Base-by-base conservation (phyloP, 2,888 invertebrate species). In the Bombyx huttoni region DNA sequence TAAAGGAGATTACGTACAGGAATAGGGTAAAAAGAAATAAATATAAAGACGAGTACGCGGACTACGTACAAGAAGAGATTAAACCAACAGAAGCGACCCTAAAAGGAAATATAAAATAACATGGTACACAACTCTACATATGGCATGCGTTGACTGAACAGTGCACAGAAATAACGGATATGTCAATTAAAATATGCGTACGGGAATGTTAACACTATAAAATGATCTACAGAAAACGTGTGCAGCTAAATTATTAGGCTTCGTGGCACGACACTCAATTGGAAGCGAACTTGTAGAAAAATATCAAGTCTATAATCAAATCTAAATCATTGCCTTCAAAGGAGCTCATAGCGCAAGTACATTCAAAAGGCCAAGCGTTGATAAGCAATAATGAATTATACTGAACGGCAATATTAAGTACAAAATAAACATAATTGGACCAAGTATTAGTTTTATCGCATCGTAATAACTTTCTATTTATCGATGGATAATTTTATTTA, bases 1-100 rank as follows among this genome's bases (percentile, higher is more conserved):
- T 66, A 58, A 14, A 58, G 65, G 71, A 70, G 66, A 70, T 75
- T 74, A 74, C 66, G 74, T 68, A 50, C 35, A 62, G 68, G 68
- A 58, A 58, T 52, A 63, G 69, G 66, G 54, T 34, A 13, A 51
- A 54, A 62, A 59, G 58, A 59, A 58, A 64, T 50, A 55, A 60
- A 64, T 57, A 58, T 33, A 56, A 58, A 24, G 24, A 24, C 54
- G 55, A 49, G 40, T 40, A 40, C 40, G 40, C 7, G 2, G 9
- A 40, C 3, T 3, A 40, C 40, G 40, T 40, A 40, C 12, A 40
- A 40, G 40, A 40, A 40, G 40, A 40, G 12, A 40, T 10, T 40
- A 40, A 40, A 12, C 8, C 12, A 40, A 40, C 40, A 12, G 12
- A 40, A 40, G 40, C 40, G 40, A 10, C 2, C 40, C 6, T 24